Evolutionary conservation across 2,797 vertebrate species (phyloP), one percentile per base, ranked within the genome.

Genomic region (Spizella passerina): DNA sequence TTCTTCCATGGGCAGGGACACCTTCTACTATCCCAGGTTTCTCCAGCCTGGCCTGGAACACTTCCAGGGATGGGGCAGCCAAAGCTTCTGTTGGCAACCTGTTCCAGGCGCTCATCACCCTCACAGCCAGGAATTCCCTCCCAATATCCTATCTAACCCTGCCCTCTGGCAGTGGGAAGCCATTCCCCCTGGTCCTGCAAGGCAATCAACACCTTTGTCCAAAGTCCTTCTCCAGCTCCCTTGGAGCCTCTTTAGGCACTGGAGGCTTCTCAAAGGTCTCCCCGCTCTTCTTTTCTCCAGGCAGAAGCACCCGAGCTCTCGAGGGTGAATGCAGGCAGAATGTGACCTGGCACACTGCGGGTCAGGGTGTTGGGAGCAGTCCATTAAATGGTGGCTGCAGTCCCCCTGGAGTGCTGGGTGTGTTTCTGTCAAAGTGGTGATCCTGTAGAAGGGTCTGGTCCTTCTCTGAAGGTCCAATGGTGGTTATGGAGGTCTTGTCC

Each of bases 371-470:
- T 34, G 30, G 30, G 5, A 50, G 57, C 46, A 41, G 23, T 8
- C 17, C 2, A 8, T 22, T 10, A 32, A 49, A 41, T 10, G 36
- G 36, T 43, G 38, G 47, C 47, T 77, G 16, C 26, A 43, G 73
- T 30, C 47, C 32, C 32, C 24, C 10, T 43, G 39, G 47, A 30
- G 26, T 15, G 39, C 20, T 53, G n/a, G 39, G 24, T 24, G n/a
- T 36, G 26, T 6, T 77, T 63, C 38, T 52, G 20, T 29, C 0
- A 0, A 43, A 63, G 26, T 1, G 0, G 12, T 9, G 26, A 64
- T 64, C 26, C 39, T 53, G 8, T 30, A 36, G 21, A 19, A 12
- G 29, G 21, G n/a, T 34, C 49, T 64, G 59, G 39, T 44, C 26
- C 32, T 36, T 44, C 26, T 77, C 73, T 64, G 49, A 34, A 53